Base-by-base conservation (phyloP, 2,888 invertebrate species). In the Melangyna quadrimaculata region DNA sequence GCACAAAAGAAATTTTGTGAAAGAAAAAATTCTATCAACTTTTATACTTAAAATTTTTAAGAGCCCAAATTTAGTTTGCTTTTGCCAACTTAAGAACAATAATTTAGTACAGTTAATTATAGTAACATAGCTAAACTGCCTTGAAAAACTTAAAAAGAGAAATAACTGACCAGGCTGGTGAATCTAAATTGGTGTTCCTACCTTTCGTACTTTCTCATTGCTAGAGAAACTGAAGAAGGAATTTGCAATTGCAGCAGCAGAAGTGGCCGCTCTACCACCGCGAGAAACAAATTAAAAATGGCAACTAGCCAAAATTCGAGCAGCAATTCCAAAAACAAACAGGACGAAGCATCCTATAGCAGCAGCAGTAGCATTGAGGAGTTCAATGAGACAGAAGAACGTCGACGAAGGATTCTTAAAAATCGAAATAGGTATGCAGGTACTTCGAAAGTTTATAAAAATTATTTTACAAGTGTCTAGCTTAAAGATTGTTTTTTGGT, bases 291-390 rank as follows among this genome's bases (percentile, higher is more conserved):
- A 35, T 27, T 77, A 27, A 91, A 89, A 88, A 90, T 91, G 90
- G 90, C 90, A 89, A 89, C 89, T 88, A 89, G 90, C 75, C 90
- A 90, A 87, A 90, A 90, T 87, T 89, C 91, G 78, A 91, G 87
- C 82, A 90, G 88, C 78, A 89, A 86, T 81, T 88, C 87, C 69
- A 88, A 89, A 73, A 89, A 87, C 73, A 88, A 89, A 53, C 89
- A 89, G 75, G 87, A 87, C 72, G 88, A 81, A 51, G 90, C 89
- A 70, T 90, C 90, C 14, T 90, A 90, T 72, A 91, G 93, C 89
- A 96, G 96, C 90, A 97, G 97, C 91, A 97, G 97, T 90, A 97
- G 97, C 91, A 96, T 96, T 24, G 97, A 97, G 92, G 97, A 97
- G 90, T 96, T 96, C 89, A 94, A 94, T 89, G 94, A 95, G 89